Conservation (phyloP, 1,140 invertebrate species). For the Drosophila persimilis region DNA sequence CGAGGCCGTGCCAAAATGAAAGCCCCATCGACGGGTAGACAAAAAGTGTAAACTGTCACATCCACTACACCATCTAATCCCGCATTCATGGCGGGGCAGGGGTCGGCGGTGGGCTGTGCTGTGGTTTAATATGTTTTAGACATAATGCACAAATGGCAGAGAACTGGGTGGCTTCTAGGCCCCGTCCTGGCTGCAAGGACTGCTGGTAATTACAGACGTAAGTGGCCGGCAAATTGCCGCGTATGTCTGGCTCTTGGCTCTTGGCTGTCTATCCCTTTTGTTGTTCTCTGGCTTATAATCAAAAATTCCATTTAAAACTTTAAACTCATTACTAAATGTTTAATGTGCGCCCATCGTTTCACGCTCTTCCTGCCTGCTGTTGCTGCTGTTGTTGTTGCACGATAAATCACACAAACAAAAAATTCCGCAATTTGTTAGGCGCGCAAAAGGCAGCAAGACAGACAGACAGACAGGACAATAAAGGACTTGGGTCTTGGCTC, state of each 20-base stretch:
- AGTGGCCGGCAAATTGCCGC: conserved; percentile 44
- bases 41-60: conserved; percentile 24
- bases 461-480: conserved; percentile 33
- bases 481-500: conserved; percentile 41
- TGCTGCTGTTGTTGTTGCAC: conserved; percentile 51
- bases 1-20: too few relatives aligned
- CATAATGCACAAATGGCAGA: conserved; percentile 9
- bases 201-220: conserved; percentile 45
- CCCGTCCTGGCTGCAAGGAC: background rate
- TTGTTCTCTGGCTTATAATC: conserved; percentile 44
- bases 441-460: conserved; percentile 35
- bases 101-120: too few relatives aligned
- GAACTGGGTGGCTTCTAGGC: conserved; percentile 1
- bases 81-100: conserved; percentile 24
- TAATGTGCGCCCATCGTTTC: conserved; percentile 72
- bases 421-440: conserved; percentile 76
- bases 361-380: conserved; percentile 20
- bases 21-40: background rate
- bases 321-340: conserved; percentile 81
- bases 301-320: conserved; percentile 80
- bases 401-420: conserved; percentile 57
- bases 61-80: conserved; percentile 37
- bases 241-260: too few relatives aligned
- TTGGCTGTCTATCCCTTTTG: background rate
- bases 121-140: conserved; percentile 17